Percentiles rank a stretch among this genome's conserved stretches.
Conservation (phyloP, 1,140 invertebrate genomes). For the Leptopilina clavipes region DNA sequence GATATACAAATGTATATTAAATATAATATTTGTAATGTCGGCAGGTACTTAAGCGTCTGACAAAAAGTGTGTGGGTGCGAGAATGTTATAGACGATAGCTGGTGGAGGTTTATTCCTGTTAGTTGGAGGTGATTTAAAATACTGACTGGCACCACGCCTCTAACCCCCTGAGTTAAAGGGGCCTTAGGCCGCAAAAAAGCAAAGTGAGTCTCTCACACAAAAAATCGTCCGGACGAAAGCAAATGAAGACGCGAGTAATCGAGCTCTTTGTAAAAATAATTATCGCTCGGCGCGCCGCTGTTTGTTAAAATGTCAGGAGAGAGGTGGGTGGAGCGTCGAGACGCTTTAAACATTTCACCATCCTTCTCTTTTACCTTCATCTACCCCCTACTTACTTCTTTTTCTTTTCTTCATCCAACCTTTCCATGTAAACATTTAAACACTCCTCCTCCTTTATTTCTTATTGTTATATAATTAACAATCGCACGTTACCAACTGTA, state of each 20-base stretch:
- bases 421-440: neutral
- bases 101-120: slow-evolving; percentile 58
- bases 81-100: slow-evolving; percentile 51
- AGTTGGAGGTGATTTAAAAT: slow-evolving; percentile 68
- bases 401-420: neutral
- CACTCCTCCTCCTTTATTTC: neutral
- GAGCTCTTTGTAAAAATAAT: slow-evolving; percentile 65
- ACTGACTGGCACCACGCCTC: slow-evolving; percentile 60
- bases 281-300: slow-evolving; percentile 64
- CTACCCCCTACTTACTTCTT: neutral
- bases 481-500: too few species aligned
- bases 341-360: slow-evolving; percentile 61
- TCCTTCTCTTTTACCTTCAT: slow-evolving; percentile 54
- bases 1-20: neutral
- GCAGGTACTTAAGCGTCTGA: slow-evolving; percentile 21
- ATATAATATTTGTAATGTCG: slow-evolving; percentile 28
- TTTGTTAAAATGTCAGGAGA: slow-evolving; percentile 68
- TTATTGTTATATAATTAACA: too few species aligned
- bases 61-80: slow-evolving; percentile 45
- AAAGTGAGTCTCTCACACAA: slow-evolving; percentile 61
- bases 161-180: slow-evolving; percentile 45
- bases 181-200: slow-evolving; percentile 59
- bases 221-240: slow-evolving; percentile 62
- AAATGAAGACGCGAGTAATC: slow-evolving; percentile 71
- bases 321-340: slow-evolving; percentile 63